A percentile compares a stretch with the other conserved stretches of the same genome.
Evolutionary conservation across 2,113 vertebrate genomes (phyloP).

Genomic region (Macrotus californicus): DNA sequence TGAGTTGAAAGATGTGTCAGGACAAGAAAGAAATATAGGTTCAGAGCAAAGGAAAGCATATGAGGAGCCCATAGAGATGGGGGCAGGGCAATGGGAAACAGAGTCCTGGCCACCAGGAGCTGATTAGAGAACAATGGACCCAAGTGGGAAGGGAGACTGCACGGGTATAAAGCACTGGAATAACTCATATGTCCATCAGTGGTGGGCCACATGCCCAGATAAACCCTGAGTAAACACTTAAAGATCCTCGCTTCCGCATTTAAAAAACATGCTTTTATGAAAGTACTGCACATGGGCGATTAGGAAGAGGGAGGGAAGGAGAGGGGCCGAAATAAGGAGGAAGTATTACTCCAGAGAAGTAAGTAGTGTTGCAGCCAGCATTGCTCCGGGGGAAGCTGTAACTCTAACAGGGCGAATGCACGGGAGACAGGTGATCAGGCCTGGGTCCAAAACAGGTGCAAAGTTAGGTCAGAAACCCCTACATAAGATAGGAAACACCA

Average conservation of each 20-base stretch:
- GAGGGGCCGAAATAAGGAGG: neutral
- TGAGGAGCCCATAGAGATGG: neutral
- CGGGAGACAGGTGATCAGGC: neutral
- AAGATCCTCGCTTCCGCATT: neutral
- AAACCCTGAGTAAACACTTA: neutral
- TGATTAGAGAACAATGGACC: neutral
- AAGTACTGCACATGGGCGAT: neutral
- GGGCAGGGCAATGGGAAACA: neutral
- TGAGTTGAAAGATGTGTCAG: neutral
- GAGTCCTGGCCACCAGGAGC: neutral
- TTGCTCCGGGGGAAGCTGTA: neutral
- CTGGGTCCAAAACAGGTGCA: neutral
- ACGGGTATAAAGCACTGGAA: neutral
- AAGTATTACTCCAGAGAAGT: neutral
- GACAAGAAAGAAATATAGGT: neutral
- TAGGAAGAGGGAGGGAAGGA: neutral
- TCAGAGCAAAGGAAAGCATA: neutral
- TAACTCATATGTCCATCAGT: neutral
- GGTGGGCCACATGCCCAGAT: neutral
- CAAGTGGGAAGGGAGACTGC: neutral
- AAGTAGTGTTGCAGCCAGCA: neutral
- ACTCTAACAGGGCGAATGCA: neutral
- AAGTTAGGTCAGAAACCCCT: neutral
- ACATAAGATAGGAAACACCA: neutral
- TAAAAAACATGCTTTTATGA: neutral